Base-by-base conservation (phyloP, 2,797 vertebrate species). In the Leptatherina wallacei region DNA sequence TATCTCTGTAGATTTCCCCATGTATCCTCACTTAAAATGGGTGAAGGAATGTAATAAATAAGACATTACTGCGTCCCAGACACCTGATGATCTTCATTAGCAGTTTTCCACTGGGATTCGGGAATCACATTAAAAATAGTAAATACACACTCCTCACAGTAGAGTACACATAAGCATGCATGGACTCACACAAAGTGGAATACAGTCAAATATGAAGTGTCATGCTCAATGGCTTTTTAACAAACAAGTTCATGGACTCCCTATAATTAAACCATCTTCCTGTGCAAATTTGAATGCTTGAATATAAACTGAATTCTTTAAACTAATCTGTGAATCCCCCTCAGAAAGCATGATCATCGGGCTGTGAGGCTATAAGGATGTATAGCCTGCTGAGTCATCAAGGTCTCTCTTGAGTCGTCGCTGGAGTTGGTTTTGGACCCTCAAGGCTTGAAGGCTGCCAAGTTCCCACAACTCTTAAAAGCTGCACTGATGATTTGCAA, bases 111-210 rank as follows among this genome's bases (percentile, higher is more conserved):
- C 84, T 87, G 78, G 81, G 86, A 92, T 91, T 91, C 86, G 85
- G 76, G 81, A 90, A 87, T 91, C 81, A 65, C 85, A 89, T 93
- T 91, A 92, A 91, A 87, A 89, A 90, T 91, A 90, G 91, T 93
- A 90, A 90, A 91, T 91, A 81, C 73, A 44, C 65, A 74, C 44
- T 57, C 55, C 75, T 85, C 86, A 82, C 83, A 67, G 71, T 81
- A 87, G 86, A 65, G 32, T 69, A 77, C 77, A 71, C 58, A 68
- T 65, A 69, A 71, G 67, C 75, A 65, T 67, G 64, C 75, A 82
- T 32, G 66, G 52, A 40, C 40, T 60, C 55, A 55, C 65, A 38
- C 61, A 74, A 49, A 20, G 38, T 52, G 44, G 73, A 76, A 66
- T 58, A 69, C 42, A 74, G 69, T 82, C 40, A 84, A 71, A 85